phyloP scores from a whole-genome alignment of 2,888 invertebrate genomes.

The Pteria penguin region DNA sequence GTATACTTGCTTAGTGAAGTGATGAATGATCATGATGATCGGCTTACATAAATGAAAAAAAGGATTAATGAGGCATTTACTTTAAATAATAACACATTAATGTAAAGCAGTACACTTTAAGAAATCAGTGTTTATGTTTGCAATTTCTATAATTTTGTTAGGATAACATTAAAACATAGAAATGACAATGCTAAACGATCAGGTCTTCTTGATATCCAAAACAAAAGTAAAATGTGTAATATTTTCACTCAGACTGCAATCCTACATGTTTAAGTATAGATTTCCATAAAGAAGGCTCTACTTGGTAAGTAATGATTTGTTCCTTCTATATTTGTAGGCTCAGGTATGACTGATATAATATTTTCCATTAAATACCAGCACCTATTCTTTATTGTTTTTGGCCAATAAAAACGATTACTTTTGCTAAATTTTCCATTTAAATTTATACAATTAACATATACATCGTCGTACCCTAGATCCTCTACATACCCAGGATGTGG shows the following conservation, averaged over 20 bases:
- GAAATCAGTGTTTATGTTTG: too few relatives aligned
- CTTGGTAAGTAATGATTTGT: background rate
- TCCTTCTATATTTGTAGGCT: constrained; percentile 5
- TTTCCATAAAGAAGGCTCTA: background rate
- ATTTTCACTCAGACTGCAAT: background rate
- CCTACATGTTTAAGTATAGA: background rate
- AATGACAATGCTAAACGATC: too few relatives aligned
- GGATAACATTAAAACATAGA: too few relatives aligned
- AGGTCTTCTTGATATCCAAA: too few relatives aligned
- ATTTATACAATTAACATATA: constrained; percentile 30
- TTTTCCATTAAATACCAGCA: constrained; percentile 28
- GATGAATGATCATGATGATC: too few relatives aligned
- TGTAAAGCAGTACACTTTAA: too few relatives aligned
- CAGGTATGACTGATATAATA: constrained; percentile 25
- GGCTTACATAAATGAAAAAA: too few relatives aligned
- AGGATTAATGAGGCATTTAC: too few relatives aligned
- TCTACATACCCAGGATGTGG: constrained; percentile 33
- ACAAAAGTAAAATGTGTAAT: too few relatives aligned
- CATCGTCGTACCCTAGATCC: constrained; percentile 16
- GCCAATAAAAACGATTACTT: constrained; percentile 26
- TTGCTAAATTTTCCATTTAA: constrained; percentile 16
- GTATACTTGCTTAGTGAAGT: too few relatives aligned
- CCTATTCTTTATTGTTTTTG: constrained; percentile 18
- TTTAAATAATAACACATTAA: too few relatives aligned
- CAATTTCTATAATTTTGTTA: background rate